phyloP scores from a whole-genome alignment of 2,113 vertebrate species.

The Rattus rattus region DNA sequence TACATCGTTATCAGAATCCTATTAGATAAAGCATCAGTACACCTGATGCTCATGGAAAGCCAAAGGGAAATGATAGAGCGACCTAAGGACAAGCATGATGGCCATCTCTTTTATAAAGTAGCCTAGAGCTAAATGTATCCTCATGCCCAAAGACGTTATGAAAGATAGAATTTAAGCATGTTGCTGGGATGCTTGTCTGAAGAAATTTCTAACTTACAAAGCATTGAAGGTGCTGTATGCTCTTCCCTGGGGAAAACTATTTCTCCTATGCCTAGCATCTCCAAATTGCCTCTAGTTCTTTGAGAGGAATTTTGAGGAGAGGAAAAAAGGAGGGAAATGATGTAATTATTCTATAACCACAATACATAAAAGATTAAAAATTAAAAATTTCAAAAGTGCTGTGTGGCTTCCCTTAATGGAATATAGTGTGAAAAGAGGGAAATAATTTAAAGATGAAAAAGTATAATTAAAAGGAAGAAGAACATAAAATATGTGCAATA shows the following conservation, averaged over 20 bases:
- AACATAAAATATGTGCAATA: not conserved
- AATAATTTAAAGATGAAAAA: not conserved
- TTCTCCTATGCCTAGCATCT: not conserved
- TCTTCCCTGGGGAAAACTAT: not conserved
- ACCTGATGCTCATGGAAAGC: not conserved
- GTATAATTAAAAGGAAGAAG: not conserved
- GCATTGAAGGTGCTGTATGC: not conserved
- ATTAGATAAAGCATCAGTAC: too few species aligned
- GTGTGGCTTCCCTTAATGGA: not conserved
- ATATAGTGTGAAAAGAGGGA: not conserved
- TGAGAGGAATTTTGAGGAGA: not conserved
- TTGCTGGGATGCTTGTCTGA: not conserved
- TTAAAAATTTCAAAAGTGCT: not conserved
- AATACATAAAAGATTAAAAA: not conserved
- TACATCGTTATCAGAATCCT: not conserved
- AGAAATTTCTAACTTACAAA: not conserved
- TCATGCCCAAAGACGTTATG: not conserved
- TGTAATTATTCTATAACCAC: not conserved
- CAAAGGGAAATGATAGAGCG: not conserved
- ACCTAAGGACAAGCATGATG: not conserved
- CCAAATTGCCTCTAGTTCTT: not conserved
- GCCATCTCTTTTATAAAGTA: not conserved
- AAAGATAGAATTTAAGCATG: too few species aligned
- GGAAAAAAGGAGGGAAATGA: not conserved
- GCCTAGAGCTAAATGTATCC: not conserved